Percentiles rank a stretch among this genome's conserved stretches.
Conservation (phyloP, 2,888 invertebrate genomes). For the Scaptomyza polygonia region DNA sequence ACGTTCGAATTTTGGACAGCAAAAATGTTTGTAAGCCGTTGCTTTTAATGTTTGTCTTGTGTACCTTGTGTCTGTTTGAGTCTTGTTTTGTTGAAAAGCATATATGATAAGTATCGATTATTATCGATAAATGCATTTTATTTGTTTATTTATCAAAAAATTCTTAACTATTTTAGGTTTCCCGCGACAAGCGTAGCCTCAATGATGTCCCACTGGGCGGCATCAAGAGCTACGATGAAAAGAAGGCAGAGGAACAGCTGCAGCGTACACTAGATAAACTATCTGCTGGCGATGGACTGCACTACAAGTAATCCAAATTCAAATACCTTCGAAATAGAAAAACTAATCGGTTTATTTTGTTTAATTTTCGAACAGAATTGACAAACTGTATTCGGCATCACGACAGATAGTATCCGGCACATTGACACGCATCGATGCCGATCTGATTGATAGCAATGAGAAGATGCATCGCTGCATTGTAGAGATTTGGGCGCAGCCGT, state of each 20-base stretch:
- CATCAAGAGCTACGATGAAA: slow-evolving; percentile 47
- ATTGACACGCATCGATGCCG: slow-evolving; percentile 86
- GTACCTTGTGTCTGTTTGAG: neutral
- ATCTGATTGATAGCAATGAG: slow-evolving; percentile 85
- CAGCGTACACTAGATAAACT: slow-evolving; percentile 70
- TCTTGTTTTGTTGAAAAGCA: neutral
- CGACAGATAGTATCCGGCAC: slow-evolving; percentile 86
- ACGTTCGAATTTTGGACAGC: too few species aligned
- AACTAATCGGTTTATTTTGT: neutral
- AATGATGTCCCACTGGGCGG: slow-evolving; percentile 54
- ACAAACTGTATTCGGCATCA: slow-evolving; percentile 83
- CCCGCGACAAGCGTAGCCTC: slow-evolving; percentile 60
- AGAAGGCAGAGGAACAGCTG: slow-evolving; percentile 68
- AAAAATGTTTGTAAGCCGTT: too few species aligned
- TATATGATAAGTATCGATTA: too few species aligned
- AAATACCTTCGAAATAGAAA: neutral
- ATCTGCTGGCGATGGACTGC: slow-evolving; percentile 76
- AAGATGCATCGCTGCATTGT: slow-evolving; percentile 72
- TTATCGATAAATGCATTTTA: neutral
- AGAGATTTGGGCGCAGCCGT: slow-evolving; percentile 86
- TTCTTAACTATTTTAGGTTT: slow-evolving; percentile 43
- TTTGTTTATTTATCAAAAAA: neutral
- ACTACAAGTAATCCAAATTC: slow-evolving; percentile 68
- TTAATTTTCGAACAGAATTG: slow-evolving; percentile 54
- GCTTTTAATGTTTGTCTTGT: neutral